Percentiles rank a stretch among this genome's conserved stretches.
Evolutionary conservation across 2,113 vertebrate genomes (phyloP).

Genomic region (Pica pica): DNA sequence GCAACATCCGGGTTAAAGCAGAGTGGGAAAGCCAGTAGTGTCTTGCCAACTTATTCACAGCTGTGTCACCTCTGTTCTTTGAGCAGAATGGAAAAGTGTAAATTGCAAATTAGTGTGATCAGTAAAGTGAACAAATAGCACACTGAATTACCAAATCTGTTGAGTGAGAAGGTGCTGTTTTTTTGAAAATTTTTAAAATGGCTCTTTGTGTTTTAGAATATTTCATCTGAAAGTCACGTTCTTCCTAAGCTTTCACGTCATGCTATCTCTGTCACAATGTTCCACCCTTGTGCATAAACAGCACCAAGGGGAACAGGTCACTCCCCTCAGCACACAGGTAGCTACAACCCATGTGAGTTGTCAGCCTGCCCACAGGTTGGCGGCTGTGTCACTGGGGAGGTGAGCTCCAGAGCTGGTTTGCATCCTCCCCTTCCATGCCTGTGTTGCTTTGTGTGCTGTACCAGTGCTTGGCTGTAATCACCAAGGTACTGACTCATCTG

Average conservation of each 20-base stretch:
- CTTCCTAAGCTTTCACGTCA: neutral
- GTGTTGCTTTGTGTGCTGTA: neutral
- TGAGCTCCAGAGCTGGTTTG: neutral
- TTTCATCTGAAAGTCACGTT: neutral
- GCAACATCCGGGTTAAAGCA: neutral
- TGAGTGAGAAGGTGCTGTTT: neutral
- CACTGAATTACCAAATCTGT: neutral
- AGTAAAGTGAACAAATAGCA: neutral
- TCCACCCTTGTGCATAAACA: neutral
- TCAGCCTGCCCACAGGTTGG: neutral
- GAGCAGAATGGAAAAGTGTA: neutral
- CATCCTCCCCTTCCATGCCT: neutral
- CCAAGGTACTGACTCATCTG: neutral
- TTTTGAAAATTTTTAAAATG: neutral
- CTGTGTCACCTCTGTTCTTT: neutral
- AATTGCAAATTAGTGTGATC: neutral
- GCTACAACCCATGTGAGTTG: accelerated
- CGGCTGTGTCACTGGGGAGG: accelerated
- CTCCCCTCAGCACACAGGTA: accelerated
- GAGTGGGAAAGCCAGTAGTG: neutral
- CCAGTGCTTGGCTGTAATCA: accelerated
- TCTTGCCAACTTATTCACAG: neutral
- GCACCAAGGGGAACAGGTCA: neutral
- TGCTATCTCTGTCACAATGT: neutral
- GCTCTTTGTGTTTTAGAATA: neutral